Conservation (phyloP, 2,797 vertebrate genomes). For the Molossus molossus region DNA sequence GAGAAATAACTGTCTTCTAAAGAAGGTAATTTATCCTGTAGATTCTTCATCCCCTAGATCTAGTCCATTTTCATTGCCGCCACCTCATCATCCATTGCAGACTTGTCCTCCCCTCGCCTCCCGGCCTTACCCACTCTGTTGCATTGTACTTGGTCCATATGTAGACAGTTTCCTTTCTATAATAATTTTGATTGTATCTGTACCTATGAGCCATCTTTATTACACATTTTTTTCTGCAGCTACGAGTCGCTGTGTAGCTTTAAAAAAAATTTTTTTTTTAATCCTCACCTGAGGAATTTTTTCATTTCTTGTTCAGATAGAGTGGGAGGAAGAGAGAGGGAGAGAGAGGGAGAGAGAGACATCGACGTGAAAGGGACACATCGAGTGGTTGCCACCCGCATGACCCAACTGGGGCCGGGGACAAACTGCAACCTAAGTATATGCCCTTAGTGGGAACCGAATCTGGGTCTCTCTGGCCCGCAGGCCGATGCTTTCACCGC, state of each 20-base stretch:
- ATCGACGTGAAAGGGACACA: too few relatives aligned
- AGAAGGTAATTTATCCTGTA: not conserved
- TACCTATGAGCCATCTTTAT: not conserved
- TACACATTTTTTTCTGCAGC: not conserved
- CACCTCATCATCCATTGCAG: rapidly evolving
- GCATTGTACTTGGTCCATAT: not conserved
- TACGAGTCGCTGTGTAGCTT: not conserved
- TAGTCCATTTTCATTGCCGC: not conserved
- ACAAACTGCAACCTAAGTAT: too few relatives aligned
- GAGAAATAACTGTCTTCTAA: not conserved
- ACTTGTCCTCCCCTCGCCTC: not conserved
- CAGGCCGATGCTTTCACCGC: too few relatives aligned
- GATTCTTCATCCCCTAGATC: not conserved
- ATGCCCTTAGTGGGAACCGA: too few relatives aligned
- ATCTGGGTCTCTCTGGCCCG: too few relatives aligned
- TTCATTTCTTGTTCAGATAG: too few relatives aligned
- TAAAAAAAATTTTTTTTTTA: too few relatives aligned
- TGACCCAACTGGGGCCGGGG: too few relatives aligned
- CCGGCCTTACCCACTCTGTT: not conserved
- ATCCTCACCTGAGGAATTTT: too few relatives aligned
- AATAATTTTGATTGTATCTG: not conserved
- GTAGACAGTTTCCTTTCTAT: not conserved
- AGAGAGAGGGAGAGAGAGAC: too few relatives aligned
- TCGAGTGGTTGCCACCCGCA: too few relatives aligned
- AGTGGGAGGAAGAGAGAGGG: too few relatives aligned